Base-by-base conservation (phyloP, 2,113 vertebrate genomes). In the Zosterops borbonicus region DNA sequence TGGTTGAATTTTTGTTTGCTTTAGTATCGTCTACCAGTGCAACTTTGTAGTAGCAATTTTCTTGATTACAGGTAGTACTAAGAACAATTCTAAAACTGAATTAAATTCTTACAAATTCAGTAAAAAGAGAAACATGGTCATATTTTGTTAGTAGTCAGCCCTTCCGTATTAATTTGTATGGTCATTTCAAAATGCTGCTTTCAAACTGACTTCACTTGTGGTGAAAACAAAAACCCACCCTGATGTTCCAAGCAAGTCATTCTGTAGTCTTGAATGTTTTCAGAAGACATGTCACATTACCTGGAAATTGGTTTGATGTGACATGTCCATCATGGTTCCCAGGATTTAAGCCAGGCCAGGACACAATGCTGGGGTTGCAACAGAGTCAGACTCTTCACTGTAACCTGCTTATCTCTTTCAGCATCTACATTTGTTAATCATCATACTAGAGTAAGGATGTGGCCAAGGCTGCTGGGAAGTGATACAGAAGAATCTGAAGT, bases 381-480 rank as follows among this genome's bases (percentile, higher is more conserved):
- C 27, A 65, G 27, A 60, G 8, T 12, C 6, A 59, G 12, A n/a
- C 9, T 39, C 37, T 80, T 68, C 44, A 37, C 15, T 67, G 39
- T 41, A 74, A 53, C 11, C 28, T 62, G 58, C 70, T 92, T 89
- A 95, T 95, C 91, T 89, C n/a, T 46, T 56, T 9, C 31, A 78
- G 9, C 44, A 78, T 53, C 73, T 13, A 7, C 56, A 31, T 68
- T 71, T 90, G 25, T 39, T 68, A 75, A 55, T 75, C 27, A 27
- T 60, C 53, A 20, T 41, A 4, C 56, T 63, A 12, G 60, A 63
- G 27, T 58, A 41, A 89, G 83, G 91, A 97, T 91, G 89, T 94
- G 95, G 92, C 49, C 74, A 79, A 56, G 68, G 69, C 83, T 97
- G 77, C 77, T 89, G 44, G 28, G 23, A 76, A 17, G 18, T 22